These are phyloP conservation scores for Hymenochirus boettgeri DNA, from an alignment of 2,113 vertebrate species.

Conservation along the genomic window DNA sequence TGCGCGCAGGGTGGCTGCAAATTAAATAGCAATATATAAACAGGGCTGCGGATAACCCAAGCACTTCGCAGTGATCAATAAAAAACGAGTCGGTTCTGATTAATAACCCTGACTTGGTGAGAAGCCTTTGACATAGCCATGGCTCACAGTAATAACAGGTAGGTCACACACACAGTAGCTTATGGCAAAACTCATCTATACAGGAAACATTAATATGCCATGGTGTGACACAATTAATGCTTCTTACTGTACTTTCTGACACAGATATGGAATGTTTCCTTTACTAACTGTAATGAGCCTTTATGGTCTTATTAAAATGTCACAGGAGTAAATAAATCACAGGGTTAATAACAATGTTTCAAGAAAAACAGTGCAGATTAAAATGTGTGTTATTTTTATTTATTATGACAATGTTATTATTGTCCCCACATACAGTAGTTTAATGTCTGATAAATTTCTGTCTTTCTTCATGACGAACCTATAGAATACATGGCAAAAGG, in stretches of 20 bases:
- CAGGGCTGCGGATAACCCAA: slow-evolving; percentile 60
- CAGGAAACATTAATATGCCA: slow-evolving; percentile 64
- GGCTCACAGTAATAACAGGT: slow-evolving; percentile 63
- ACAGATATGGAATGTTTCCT: slow-evolving; percentile 11
- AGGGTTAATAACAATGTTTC: no score
- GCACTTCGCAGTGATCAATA: slow-evolving; percentile 73
- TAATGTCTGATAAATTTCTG: no score
- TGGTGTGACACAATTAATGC: slow-evolving; percentile 61
- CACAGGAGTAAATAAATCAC: neutral
- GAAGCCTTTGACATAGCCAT: slow-evolving; percentile 66
- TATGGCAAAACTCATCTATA: slow-evolving; percentile 52
- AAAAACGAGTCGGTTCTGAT: slow-evolving; percentile 69
- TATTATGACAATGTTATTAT: no score
- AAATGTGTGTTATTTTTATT: no score
- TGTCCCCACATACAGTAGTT: no score
- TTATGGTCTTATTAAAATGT: slow-evolving; percentile 12
- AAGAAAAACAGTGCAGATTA: no score
- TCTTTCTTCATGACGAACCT: no score
- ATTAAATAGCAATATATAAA: slow-evolving; percentile 78
- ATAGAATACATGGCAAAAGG: no score
- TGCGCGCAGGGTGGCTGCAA: slow-evolving; percentile 94
- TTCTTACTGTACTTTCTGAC: slow-evolving; percentile 36
- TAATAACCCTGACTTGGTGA: slow-evolving; percentile 67
- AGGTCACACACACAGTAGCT: slow-evolving; percentile 66
- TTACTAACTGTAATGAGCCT: neutral